Evolutionary conservation across 2,797 vertebrate genomes (phyloP).

Genomic region (Sebastes glaucus): DNA sequence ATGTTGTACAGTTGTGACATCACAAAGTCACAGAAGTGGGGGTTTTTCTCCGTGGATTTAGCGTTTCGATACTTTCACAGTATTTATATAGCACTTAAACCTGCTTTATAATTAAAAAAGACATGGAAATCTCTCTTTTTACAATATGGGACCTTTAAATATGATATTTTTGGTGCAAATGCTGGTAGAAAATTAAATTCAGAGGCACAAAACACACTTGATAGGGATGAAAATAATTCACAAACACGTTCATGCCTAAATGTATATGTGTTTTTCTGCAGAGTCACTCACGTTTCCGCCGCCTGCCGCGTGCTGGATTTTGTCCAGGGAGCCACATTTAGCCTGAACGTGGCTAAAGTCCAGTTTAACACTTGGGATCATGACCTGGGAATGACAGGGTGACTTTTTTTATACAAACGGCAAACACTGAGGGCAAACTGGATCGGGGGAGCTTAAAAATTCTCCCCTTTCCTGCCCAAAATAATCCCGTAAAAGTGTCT

Average conservation of each 20-base stretch:
- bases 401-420: constrained; percentile 7
- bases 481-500: constrained; percentile 44
- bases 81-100: too few relatives aligned
- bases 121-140: too few relatives aligned
- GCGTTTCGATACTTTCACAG: too few relatives aligned
- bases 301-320: constrained; percentile 89
- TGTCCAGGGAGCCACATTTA: constrained; percentile 94
- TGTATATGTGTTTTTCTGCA: not conserved
- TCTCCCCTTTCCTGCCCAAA: not conserved
- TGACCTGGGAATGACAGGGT: constrained; percentile 72
- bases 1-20: too few relatives aligned
- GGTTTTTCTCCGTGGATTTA: too few relatives aligned
- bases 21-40: too few relatives aligned
- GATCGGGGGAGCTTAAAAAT: not conserved
- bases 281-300: constrained; percentile 92
- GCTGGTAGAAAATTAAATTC: not conserved
- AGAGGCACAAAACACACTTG: constrained; percentile 8
- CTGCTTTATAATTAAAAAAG: too few relatives aligned
- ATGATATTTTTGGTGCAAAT: not conserved
- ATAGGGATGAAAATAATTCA: not conserved
- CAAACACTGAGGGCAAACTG: not conserved
- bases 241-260: not conserved
- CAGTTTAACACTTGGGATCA: constrained; percentile 86
- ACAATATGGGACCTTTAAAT: too few relatives aligned
- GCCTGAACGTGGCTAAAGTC: constrained; percentile 92